Evolutionary conservation across 2,797 vertebrate genomes (phyloP), one percentile per base, ranked within the genome.

Genomic region (Enteromius paludinosus): DNA sequence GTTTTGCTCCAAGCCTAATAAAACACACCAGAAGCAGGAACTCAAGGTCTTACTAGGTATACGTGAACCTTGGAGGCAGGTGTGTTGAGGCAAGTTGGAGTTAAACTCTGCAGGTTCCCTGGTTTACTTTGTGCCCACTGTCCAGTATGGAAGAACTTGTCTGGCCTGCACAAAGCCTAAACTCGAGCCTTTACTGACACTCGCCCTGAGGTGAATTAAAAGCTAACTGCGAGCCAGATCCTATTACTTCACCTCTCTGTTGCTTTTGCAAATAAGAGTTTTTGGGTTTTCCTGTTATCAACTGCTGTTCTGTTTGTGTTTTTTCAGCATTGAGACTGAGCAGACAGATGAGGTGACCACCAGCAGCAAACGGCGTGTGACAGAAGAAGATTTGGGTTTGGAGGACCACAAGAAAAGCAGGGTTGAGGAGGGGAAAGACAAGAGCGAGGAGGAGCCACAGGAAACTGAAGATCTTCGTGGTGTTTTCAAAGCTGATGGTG

Each of bases 381-480:
- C 88, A 0, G 88, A 92, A 65, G 93, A 93, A 86, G 78, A 87
- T 64, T 52, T 87, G 35, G 65, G 86, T 12, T 89, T 88, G 35
- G 91, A 94, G 81, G 89, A 91, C 78, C 87, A 86, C 64, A 92
- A 90, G 81, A 92, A 93, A 86, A 92, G 86, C 86, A 91, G 89
- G 43, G 86, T 88, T 83, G 89, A 92, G 17, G 56, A 52, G 68
- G 81, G 90, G 18, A 5, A 79, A 49, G 88, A 89, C 20, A 86
- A 93, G 69, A 88, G 89, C 30, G 25, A 90, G 85, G 86, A 85
- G 45, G 6, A 72, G 41, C 80, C 61, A 15, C 84, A 89, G 0
- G 61, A 85, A 49, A 87, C 90, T 0, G 85, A 88, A 0, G 92
- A 94, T 69, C 89, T 93, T 74, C 88, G 82, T 84, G 92, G 86